Evolutionary conservation across 1,140 invertebrate genomes (phyloP), one percentile per base, ranked within the genome.

Genomic region (Batillaria attramentaria): DNA sequence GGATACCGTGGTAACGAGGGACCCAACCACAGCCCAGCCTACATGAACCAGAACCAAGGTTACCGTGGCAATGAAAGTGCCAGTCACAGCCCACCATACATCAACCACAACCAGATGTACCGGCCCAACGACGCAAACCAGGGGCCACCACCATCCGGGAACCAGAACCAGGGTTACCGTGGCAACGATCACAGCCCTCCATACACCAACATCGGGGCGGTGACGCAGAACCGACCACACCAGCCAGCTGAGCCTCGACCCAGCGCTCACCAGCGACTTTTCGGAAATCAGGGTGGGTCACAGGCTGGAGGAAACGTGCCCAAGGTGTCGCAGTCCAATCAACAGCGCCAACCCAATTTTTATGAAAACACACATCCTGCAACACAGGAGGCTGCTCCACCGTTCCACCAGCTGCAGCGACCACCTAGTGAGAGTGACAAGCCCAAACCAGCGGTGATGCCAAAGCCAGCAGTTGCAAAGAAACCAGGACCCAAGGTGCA

Each of bases 291-390:
- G 57, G 70, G 57, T 33, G 78, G 6, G 5, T 20, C 35, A 3
- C 50, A 77, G 46, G 4, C 79, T 68, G 43, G 39, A 18, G 72
- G 72, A 31, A 81, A 85, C 60, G 81, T 86, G 80, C 83, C 85
- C 39, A 85, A 85, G 72, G 77, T 85, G 50, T 78, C 78, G 16
- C 80, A 84, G 13, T 84, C 83, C 50, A 88, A 85, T 75, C 84
- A 88, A 41, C 69, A 84, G 28, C 77, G 83, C 41, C 88, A 88
- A 76, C 86, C 83, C 24, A 84, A 87, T 68, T 87, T 89, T 62
- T 90, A 89, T 81, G 86, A 89, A 78, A 89, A 90, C 81, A 88
- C 88, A 39, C 68, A 78, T 20, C 84, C 85, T 57, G 69, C 84
- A 57, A 81, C 82, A 62, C 84, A 84, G 54, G 86, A 86, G 43